Conservation (phyloP, 2,888 invertebrate species). For the Smittia aterrima region DNA sequence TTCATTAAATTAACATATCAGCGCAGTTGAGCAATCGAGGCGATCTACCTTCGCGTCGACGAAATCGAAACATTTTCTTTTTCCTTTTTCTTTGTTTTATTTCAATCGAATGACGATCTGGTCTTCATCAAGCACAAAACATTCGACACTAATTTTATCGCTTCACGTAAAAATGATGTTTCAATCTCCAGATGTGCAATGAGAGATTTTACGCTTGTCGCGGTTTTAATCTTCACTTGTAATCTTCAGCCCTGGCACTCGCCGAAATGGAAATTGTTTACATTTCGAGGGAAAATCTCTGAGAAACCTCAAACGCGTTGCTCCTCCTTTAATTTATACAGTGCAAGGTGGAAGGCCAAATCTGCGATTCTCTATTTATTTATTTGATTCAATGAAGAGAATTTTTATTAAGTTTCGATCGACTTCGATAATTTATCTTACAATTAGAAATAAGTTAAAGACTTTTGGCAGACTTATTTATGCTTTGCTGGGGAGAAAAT, state of each 20-base stretch:
- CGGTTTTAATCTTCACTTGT: background rate
- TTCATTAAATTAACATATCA: slow-evolving; percentile 39
- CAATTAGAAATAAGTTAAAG: background rate
- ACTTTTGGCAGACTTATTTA: background rate
- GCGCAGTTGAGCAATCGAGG: slow-evolving; percentile 25
- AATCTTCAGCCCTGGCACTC: background rate
- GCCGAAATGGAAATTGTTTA: slow-evolving; percentile 6
- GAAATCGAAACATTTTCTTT: slow-evolving; percentile 3
- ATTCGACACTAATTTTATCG: background rate
- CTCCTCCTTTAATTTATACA: background rate
- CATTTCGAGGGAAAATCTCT: background rate
- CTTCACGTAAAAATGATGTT: background rate
- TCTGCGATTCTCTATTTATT: slow-evolving; percentile 34
- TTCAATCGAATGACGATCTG: slow-evolving; percentile 22
- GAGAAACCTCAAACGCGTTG: slow-evolving; percentile 9
- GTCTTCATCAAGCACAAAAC: slow-evolving; percentile 14
- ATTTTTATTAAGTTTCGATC: slow-evolving; percentile 39
- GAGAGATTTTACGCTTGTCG: background rate
- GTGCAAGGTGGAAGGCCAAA: slow-evolving; percentile 11
- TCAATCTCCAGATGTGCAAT: background rate
- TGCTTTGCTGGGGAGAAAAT: background rate
- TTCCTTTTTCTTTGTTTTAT: slow-evolving; percentile 2
- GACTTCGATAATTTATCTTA: background rate
- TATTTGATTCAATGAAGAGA: slow-evolving; percentile 36
- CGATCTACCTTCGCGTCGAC: background rate